Evolutionary conservation across 2,113 vertebrate species (phyloP), one percentile per base, ranked within the genome.

Genomic region (Pantherophis guttatus): DNA sequence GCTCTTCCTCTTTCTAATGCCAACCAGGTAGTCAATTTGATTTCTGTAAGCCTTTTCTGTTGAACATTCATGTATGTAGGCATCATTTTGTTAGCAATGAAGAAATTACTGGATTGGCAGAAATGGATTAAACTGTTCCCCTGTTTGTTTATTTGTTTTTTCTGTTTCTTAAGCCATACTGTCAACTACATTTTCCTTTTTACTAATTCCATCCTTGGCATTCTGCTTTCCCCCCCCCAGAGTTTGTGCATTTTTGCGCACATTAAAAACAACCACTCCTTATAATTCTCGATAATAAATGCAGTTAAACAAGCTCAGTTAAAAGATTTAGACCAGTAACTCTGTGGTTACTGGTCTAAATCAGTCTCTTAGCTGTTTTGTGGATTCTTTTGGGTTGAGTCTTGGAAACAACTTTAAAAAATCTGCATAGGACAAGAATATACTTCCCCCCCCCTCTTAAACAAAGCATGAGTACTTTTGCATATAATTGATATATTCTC

Each of bases 401-500:
- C 59, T 13, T 55, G 52, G 54, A 57, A 86, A 44, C 44, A 24
- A 44, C 54, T 39, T 44, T 2, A 44, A 89, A 24, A 24, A 6
- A 87, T 29, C 44, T 39, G 44, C n/a, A 44, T 50, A 50, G 23
- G 48, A 33, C 6, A 24, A 92, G 57, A 91, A 21, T n/a, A 52
- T 75, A 6, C 24, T 29, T 17, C 12, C 10, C 12, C 29, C 29
- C 1, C 58, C 24, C 29, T 8, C 65, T 90, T 81, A 23, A 93
- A 93, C 17, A 86, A 85, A 33, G 7, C 26, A 52, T 10, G 13
- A 55, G 58, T 88, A 39, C 88, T 88, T 92, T 39, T 29, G 95
- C 59, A 92, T 95, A 65, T 91, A 93, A 90, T 88, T 89, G 24
- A 85, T 6, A 1, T 52, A 58, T 94, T 89, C 86, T 81, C 93